Evolutionary conservation across 2,888 invertebrate genomes (phyloP), one percentile per base, ranked within the genome.

Genomic region (Mimachlamys varia): DNA sequence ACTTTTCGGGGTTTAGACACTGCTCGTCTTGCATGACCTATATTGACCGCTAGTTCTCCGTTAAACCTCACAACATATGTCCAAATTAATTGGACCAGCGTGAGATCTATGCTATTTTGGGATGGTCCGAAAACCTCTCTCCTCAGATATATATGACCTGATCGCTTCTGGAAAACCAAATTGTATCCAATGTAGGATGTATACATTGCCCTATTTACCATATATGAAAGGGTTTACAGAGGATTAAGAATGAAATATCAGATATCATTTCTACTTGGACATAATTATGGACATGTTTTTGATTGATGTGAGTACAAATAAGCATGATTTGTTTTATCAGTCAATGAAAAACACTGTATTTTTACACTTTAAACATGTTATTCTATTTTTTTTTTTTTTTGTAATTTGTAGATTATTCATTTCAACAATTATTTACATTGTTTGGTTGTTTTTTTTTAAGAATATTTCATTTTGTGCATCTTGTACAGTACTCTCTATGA

Each of bases 21-120:
- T 76, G 76, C 33, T 76, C 76, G 76, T 76, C 76, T 27, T 76
- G 76, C 76, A 76, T 76, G 76, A 76, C 76, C 76, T 76, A 33
- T 33, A 76, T 76, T 76, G 76, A 76, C 76, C 76, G 76, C 33
- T 33, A 76, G 33, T 33, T 27, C 76, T 27, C 33, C 1, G 33
- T 76, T 13, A 76, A 76, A 76, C 12, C 76, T 22, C 22, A 33
- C 76, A 76, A 76, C 76, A 76, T 76, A 76, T 76, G 76, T 76
- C 76, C 76, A 33, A 76, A 76, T 76, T 76, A 76, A 76, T 76
- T 76, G 76, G 33, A 76, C 5, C 76, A 33, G 33, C 76, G 76
- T 33, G 76, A 76, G 76, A 76, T 7, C 12, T 13, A 13, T 15
- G 22, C 2, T 62, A 19, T 10, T 62, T 10, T 62, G 62, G 62